phyloP scores from a whole-genome alignment of 1,140 invertebrate genomes.

The Limonius californicus region DNA sequence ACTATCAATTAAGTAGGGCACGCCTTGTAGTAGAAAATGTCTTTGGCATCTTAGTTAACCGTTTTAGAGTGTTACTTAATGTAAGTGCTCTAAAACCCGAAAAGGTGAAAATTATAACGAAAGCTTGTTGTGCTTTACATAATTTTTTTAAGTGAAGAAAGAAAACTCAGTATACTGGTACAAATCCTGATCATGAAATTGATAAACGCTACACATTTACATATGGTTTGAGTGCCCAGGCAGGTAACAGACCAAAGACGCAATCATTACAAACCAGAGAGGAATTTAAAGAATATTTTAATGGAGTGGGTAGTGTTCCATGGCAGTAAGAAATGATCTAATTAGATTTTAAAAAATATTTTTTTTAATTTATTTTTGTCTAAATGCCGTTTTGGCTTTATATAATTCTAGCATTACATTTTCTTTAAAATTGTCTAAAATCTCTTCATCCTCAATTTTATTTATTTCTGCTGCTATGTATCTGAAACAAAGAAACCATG shows the following conservation, averaged over 20 bases:
- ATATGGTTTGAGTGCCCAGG: not conserved
- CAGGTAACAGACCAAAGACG: not conserved
- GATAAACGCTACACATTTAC: not conserved
- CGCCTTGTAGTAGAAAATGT: not conserved
- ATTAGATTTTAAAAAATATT: too few species aligned
- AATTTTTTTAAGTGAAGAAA: too few species aligned
- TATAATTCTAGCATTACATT: too few species aligned
- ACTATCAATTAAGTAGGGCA: not conserved
- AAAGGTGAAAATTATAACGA: slow-evolving; percentile 21
- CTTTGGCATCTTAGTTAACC: not conserved
- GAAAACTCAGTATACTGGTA: too few species aligned
- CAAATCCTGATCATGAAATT: not conserved
- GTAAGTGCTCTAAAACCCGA: not conserved
- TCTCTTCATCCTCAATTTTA: too few species aligned
- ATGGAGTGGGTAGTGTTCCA: not conserved
- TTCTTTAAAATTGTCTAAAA: too few species aligned
- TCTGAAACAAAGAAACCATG: too few species aligned
- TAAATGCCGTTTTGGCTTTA: too few species aligned
- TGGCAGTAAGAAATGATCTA: too few species aligned
- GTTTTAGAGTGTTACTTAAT: slow-evolving; percentile 16
- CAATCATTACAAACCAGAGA: not conserved
- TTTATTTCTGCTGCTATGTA: too few species aligned
- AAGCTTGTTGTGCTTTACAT: too few species aligned
- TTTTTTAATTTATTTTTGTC: too few species aligned
- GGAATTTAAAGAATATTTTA: not conserved